Evolutionary conservation across 2,888 invertebrate genomes (phyloP).

Genomic region (Diarsia rubi): DNA sequence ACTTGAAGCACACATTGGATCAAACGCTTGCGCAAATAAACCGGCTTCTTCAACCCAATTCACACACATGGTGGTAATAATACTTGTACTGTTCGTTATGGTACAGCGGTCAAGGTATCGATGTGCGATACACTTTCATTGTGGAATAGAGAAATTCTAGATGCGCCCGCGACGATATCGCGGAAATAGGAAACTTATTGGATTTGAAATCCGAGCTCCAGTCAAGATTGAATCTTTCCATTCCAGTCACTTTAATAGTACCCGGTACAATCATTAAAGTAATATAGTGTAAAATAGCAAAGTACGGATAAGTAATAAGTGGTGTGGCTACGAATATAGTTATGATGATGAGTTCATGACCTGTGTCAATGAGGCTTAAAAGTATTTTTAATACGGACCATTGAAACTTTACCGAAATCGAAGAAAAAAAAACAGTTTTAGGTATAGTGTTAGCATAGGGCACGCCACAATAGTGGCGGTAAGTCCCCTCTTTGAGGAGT

Average conservation of each 20-base stretch:
- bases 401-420: not conserved
- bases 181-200: slow-evolving; percentile 53
- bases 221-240: slow-evolving; percentile 3
- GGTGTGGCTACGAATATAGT: not conserved
- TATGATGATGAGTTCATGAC: no score
- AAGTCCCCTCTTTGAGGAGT: no score
- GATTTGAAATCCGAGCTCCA: slow-evolving; percentile 31
- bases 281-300: not conserved
- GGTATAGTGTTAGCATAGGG: no score
- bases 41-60: slow-evolving; percentile 38
- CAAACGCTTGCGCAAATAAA: slow-evolving; percentile 15
- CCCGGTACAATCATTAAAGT: not conserved
- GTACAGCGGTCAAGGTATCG: slow-evolving; percentile 69
- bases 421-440: no score
- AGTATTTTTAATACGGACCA: no score
- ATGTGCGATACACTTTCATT: slow-evolving; percentile 64
- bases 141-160: slow-evolving; percentile 63
- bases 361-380: no score
- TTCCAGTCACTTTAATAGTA: not conserved
- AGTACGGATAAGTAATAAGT: not conserved
- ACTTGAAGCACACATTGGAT: not conserved
- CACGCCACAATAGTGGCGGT: no score
- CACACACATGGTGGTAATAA: slow-evolving; percentile 42
- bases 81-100: slow-evolving; percentile 63
- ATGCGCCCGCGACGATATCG: slow-evolving; percentile 52